These are phyloP conservation scores for Anolis carolinensis DNA, from an alignment of 2,113 vertebrate genomes.

Conservation along the genomic window DNA sequence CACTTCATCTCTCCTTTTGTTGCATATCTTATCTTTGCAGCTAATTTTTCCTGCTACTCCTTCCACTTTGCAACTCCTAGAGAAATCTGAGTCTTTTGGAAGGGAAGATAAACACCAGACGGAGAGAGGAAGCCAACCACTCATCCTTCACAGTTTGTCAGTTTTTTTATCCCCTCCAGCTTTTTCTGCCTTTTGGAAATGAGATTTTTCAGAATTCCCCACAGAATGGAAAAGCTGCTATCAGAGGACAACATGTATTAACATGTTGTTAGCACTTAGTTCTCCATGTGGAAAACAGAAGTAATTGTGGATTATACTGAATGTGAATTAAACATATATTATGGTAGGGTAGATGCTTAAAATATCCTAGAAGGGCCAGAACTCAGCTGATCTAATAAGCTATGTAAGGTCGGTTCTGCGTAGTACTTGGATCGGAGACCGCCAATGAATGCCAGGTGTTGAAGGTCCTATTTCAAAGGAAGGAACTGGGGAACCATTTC, in stretches of 20 bases:
- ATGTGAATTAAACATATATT: background rate
- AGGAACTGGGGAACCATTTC: too few species aligned
- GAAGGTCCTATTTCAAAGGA: too few species aligned
- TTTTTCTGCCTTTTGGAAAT: background rate
- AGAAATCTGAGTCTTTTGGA: background rate
- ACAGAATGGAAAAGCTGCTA: background rate
- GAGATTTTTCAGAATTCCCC: background rate
- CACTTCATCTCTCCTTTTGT: background rate
- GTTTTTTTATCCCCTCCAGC: background rate
- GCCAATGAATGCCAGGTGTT: too few species aligned
- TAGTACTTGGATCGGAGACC: too few species aligned
- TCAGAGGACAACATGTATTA: background rate
- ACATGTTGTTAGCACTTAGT: background rate
- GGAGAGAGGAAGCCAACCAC: background rate
- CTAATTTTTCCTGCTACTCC: conserved; percentile 9
- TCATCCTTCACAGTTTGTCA: background rate
- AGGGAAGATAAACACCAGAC: background rate
- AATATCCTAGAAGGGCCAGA: too few species aligned
- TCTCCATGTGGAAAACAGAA: background rate
- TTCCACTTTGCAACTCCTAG: background rate
- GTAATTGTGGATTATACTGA: background rate
- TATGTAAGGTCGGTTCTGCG: too few species aligned
- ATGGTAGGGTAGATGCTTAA: too few species aligned
- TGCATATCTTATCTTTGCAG: background rate
- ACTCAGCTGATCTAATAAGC: too few species aligned